These are phyloP conservation scores for Polietes domitor DNA, from an alignment of 2,888 invertebrate species.

Conservation along the genomic window DNA sequence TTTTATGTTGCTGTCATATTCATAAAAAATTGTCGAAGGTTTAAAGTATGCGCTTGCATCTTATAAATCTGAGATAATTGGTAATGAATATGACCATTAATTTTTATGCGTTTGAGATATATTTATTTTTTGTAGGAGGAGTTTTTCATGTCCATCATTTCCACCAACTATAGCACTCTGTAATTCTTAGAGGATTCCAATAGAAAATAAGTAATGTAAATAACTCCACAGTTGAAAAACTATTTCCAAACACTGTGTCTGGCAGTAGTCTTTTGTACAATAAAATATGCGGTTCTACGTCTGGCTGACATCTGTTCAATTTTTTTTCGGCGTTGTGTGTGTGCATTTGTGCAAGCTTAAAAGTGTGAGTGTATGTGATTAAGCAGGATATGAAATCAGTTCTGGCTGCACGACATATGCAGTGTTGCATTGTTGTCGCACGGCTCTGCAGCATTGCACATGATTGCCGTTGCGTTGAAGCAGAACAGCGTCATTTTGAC, in stretches of 20 bases:
- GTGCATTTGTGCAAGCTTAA: conserved; percentile 4
- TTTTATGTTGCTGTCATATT: too few relatives aligned
- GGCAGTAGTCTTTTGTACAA: not conserved
- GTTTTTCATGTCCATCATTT: too few relatives aligned
- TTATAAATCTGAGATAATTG: too few relatives aligned
- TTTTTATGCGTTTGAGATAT: too few relatives aligned
- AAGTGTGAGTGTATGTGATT: conserved; percentile 2
- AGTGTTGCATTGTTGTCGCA: not conserved
- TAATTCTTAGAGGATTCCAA: too few relatives aligned
- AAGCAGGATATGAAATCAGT: conserved; percentile 11
- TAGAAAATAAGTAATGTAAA: too few relatives aligned
- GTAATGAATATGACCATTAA: too few relatives aligned
- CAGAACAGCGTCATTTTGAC: conserved; percentile 23
- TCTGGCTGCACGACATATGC: not conserved
- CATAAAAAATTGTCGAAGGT: too few relatives aligned
- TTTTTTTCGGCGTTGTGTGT: not conserved
- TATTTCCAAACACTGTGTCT: not conserved
- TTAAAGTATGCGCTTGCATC: too few relatives aligned
- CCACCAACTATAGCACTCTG: too few relatives aligned
- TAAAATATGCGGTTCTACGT: not conserved
- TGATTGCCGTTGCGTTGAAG: not conserved
- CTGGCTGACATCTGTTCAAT: not conserved
- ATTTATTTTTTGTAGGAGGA: too few relatives aligned
- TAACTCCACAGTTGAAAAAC: too few relatives aligned
- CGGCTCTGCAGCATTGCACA: not conserved